Evolutionary conservation across 2,888 invertebrate species (phyloP), one percentile per base, ranked within the genome.

Genomic region (Eupithecia centaureata): DNA sequence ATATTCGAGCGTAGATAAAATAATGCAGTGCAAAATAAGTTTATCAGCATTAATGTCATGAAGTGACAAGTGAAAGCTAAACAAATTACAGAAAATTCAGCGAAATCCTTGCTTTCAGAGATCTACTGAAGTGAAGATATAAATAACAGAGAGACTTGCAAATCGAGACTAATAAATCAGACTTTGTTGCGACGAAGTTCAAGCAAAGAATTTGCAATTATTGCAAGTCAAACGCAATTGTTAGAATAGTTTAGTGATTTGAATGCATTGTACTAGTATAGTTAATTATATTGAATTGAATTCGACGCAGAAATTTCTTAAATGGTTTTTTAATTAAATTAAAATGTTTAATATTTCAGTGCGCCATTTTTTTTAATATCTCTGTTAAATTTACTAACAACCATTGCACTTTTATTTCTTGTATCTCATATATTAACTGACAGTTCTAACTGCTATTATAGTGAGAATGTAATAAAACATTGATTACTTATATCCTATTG

Each of bases 101-200:
- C 47, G 22, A 47, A 47, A 22, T 12, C 12, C 47, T 47, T 47
- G 47, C 54, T 27, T 28, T 27, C 25, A 27, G 28, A 54, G 28
- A 28, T 28, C 0, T 54, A 15, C 25, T 28, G 54, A 54, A 27
- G 54, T 28, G 27, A 54, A 22, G 47, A 47, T 47, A 47, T 47
- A 47, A 47, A 47, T 47, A 47, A 22, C 47, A 47, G 47, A 8
- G 10, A 47, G 47, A 47, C 12, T 47, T 22, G 28, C 25, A 54
- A 54, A 54, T 54, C 54, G 25, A 15, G 28, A 15, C 25, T n/a
- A 54, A 28, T 22, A 47, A 47, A 47, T 47, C 22, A 47, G 47
- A 47, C 47, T 47, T 47, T 12, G 47, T 47, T 18, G 10, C 47
- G 12, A 47, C 10, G 47, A 47, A 47, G 18, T 47, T 47, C 47